Base-by-base conservation (phyloP, 2,797 vertebrate genomes). In the Gymnodraco acuticeps region DNA sequence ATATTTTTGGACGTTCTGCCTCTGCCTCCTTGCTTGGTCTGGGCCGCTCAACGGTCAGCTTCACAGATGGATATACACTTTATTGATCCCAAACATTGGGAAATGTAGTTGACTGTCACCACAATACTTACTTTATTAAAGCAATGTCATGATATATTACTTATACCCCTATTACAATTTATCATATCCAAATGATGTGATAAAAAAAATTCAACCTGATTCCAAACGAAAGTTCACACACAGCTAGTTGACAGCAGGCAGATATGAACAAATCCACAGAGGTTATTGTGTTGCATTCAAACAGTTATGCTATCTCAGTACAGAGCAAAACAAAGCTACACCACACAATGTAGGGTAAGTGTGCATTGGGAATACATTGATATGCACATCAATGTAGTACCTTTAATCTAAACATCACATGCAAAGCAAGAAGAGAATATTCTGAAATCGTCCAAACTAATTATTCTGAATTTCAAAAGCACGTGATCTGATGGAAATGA, bases 271-370 rank as follows among this genome's bases (percentile, higher is more conserved):
- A 52, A 51, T 78, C 56, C 53, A 72, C 63, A 70, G 50, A 27
- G 50, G 65, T 78, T 71, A 71, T 81, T 74, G 58, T 67, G 79
- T 78, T 71, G 72, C 52, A 76, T 47, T 71, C n/a, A 75, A 61
- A 56, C 47, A 70, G 23, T 70, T 67, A 46, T 60, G 69, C 66
- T 66, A 1, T 67, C 75, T 80, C 48, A 74, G 23, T 63, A 70
- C 66, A 70, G 70, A 75, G 33, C 50, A 11, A 63, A 43, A 77
- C 70, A 20, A 41, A 51, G 5, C 47, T 41, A 17, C 50, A 67
- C 16, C 17, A 55, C 45, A 79, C 53, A 67, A 42, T 74, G 55
- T 62, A 47, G 61, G 63, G 31, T 84, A 70, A 67, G 72, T 70
- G 61, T 76, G 46, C 64, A 55, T 64, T 64, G 19, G 33, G 33